phyloP scores from a whole-genome alignment of 2,113 vertebrate species.

The Triplophysa siluroides region DNA sequence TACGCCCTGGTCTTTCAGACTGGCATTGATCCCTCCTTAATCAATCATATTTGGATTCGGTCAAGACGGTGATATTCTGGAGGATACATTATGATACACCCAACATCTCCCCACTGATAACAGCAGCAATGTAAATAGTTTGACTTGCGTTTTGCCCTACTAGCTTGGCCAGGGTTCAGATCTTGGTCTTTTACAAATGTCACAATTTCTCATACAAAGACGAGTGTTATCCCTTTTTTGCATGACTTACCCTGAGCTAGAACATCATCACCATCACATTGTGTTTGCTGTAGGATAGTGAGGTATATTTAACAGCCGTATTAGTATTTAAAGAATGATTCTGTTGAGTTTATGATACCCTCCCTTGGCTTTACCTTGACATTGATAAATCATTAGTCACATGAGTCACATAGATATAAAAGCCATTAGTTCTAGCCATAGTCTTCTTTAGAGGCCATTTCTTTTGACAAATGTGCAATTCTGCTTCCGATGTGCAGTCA shows the following conservation, averaged over 20 bases:
- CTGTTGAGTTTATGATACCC: neutral
- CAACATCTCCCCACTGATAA: neutral
- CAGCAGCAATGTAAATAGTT: neutral
- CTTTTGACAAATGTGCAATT: neutral
- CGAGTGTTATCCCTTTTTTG: neutral
- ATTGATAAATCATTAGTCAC: constrained; percentile 11
- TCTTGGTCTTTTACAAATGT: neutral
- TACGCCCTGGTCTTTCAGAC: neutral
- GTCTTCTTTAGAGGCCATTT: neutral
- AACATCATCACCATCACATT: neutral
- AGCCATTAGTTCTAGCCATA: neutral
- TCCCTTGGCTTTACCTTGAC: neutral
- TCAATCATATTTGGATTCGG: neutral
- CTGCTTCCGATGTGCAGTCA: neutral
- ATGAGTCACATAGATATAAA: neutral
- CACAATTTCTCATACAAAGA: neutral
- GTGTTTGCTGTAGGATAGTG: constrained; percentile 12
- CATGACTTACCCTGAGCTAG: neutral
- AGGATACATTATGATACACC: neutral
- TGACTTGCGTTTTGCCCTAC: neutral
- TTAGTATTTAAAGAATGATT: neutral
- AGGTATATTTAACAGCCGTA: neutral
- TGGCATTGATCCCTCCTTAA: neutral
- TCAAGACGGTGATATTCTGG: neutral
- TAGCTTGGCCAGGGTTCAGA: neutral